phyloP scores from a whole-genome alignment of 2,888 invertebrate genomes.

The Strigamia crassipes region DNA sequence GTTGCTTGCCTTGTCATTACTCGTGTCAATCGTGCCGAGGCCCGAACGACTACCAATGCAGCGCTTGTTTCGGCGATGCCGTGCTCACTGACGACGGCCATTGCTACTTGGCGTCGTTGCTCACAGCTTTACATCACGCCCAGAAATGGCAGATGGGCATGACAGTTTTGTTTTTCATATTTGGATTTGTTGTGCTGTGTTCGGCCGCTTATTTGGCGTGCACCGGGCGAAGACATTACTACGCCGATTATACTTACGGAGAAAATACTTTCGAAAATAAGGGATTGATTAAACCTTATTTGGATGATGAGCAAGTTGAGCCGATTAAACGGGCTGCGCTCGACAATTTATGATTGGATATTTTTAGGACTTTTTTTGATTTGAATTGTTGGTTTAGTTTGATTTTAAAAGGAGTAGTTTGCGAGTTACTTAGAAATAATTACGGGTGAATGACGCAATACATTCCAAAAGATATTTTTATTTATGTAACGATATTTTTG shows the following conservation, averaged over 20 bases:
- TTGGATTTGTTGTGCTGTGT: conserved; percentile 33
- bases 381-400: background rate
- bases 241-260: background rate
- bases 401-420: background rate
- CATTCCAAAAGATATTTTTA: background rate
- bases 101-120: conserved; percentile 64
- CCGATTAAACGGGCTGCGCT: background rate
- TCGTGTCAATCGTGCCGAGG: conserved; percentile 73
- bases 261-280: background rate
- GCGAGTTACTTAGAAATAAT: background rate
- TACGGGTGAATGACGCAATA: background rate
- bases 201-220: background rate
- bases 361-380: background rate
- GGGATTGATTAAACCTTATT: background rate
- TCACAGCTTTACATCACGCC: conserved; percentile 61
- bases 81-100: conserved; percentile 58
- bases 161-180: conserved; percentile 57
- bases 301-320: background rate
- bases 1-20: conserved; percentile 73
- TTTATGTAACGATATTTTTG: too few species aligned
- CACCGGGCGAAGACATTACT: background rate
- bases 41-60: conserved; percentile 71
- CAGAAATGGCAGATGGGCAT: conserved; percentile 63
- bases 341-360: background rate
- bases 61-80: conserved; percentile 71